phyloP scores from a whole-genome alignment of 2,797 vertebrate genomes.

The Poecilia gillii region DNA sequence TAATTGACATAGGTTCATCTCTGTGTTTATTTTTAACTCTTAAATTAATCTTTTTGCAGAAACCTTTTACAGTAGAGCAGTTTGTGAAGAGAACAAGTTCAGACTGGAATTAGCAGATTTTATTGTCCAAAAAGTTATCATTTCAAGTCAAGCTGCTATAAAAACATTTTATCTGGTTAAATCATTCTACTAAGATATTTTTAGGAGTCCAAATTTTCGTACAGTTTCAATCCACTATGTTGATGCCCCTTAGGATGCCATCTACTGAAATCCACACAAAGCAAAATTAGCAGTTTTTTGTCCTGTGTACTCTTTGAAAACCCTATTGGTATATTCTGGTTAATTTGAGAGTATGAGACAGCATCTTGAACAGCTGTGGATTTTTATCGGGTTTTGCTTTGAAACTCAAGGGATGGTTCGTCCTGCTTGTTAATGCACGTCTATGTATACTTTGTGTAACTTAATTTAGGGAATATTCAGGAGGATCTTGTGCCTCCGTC shows the following conservation, averaged over 20 bases:
- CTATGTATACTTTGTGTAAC: not conserved
- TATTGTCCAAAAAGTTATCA: not conserved
- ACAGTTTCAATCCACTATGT: not conserved
- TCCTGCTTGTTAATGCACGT: not conserved
- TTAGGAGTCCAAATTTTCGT: not conserved
- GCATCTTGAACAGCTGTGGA: not conserved
- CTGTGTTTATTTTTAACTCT: not conserved
- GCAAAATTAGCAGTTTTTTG: not conserved
- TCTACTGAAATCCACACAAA: not conserved
- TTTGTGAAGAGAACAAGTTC: not conserved
- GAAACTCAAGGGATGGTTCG: not conserved
- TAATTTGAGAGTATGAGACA: not conserved
- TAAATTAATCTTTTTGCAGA: not conserved
- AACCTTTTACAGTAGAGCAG: not conserved
- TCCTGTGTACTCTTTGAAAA: not conserved
- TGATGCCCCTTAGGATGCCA: not conserved
- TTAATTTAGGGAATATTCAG: conserved; percentile 57
- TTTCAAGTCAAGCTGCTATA: not conserved
- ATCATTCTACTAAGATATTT: not conserved
- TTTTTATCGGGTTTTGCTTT: not conserved
- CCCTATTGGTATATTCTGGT: not conserved
- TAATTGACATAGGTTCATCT: not conserved
- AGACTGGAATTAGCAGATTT: not conserved
- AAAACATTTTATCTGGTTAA: not conserved
- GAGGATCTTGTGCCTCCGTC: conserved; percentile 77